Conservation (phyloP, 1,140 invertebrate species). For the Leptopilina clavipes region DNA sequence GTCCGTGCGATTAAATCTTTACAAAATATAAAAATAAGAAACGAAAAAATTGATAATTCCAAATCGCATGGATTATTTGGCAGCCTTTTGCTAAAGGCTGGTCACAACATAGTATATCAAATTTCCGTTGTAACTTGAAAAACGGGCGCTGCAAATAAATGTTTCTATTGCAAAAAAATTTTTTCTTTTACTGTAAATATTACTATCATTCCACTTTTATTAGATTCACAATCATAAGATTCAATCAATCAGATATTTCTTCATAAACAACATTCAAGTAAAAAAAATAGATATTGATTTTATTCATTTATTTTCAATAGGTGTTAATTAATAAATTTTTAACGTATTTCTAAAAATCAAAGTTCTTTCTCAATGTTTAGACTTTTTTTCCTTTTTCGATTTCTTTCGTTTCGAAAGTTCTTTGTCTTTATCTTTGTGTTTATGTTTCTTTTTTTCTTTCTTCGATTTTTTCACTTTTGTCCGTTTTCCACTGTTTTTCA, state of each 20-base stretch:
- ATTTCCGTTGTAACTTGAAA: slow-evolving; percentile 64
- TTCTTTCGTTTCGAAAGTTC: slow-evolving; percentile 54
- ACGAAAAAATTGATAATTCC: slow-evolving; percentile 34
- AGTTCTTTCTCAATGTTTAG: neutral
- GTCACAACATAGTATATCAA: slow-evolving; percentile 56
- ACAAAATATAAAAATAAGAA: slow-evolving; percentile 18
- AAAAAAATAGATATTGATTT: too few relatives aligned
- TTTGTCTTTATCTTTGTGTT: slow-evolving; percentile 65
- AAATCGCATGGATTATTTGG: slow-evolving; percentile 20
- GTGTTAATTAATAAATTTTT: neutral
- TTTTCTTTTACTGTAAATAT: neutral
- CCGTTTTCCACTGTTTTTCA: slow-evolving; percentile 68
- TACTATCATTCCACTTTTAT: neutral
- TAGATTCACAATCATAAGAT: too few relatives aligned
- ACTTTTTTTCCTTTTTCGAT: slow-evolving; percentile 65
- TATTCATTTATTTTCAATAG: too few relatives aligned
- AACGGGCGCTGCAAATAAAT: slow-evolving; percentile 68
- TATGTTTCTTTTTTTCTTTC: slow-evolving; percentile 72
- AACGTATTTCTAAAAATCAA: neutral
- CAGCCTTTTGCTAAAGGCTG: slow-evolving; percentile 19
- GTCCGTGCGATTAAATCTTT: slow-evolving; percentile 14
- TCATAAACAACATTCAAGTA: too few relatives aligned
- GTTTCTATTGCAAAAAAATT: slow-evolving; percentile 63
- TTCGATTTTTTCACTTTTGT: slow-evolving; percentile 66
- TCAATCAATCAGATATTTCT: too few relatives aligned